Evolutionary conservation across 1,140 invertebrate genomes (phyloP).

Genomic region (Drosophila ercepeae): DNA sequence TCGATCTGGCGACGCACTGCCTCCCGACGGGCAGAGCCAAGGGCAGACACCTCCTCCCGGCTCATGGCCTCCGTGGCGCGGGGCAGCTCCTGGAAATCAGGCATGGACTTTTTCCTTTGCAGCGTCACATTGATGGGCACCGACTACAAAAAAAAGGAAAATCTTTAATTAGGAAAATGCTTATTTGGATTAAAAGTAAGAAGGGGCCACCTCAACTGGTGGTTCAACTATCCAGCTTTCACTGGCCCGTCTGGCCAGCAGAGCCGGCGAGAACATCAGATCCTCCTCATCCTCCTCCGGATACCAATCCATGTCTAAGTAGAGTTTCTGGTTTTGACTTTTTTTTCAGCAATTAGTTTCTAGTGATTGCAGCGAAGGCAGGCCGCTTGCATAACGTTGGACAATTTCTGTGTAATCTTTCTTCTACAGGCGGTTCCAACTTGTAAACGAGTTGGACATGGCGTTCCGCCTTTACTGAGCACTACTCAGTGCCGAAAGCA

Average conservation of each 20-base stretch:
- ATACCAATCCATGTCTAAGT: slow-evolving; percentile 86
- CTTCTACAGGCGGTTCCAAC: slow-evolving; percentile 53
- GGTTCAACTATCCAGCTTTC: slow-evolving; percentile 94
- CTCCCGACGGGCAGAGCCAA: slow-evolving; percentile 96
- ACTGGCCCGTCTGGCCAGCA: slow-evolving; percentile 91
- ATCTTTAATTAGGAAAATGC: neutral
- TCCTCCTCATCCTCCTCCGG: slow-evolving; percentile 92
- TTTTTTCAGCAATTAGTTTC: slow-evolving; percentile 6
- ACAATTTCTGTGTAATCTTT: slow-evolving; percentile 39
- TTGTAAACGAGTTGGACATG: slow-evolving; percentile 77
- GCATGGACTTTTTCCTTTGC: slow-evolving; percentile 97
- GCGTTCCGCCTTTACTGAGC: slow-evolving; percentile 52
- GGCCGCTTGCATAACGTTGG: slow-evolving; percentile 60
- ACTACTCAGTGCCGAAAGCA: slow-evolving; percentile 7
- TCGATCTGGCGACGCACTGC: slow-evolving; percentile 96
- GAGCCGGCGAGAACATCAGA: slow-evolving; percentile 92
- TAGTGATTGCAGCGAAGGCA: slow-evolving; percentile 3
- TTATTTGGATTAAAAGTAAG: neutral
- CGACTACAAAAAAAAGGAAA: slow-evolving; percentile 85
- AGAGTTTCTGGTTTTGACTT: neutral
- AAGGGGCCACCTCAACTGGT: slow-evolving; percentile 87
- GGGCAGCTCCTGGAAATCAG: slow-evolving; percentile 94
- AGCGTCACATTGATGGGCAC: slow-evolving; percentile 89
- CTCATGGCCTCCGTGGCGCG: slow-evolving; percentile 92
- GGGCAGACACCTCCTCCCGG: slow-evolving; percentile 96